phyloP scores from a whole-genome alignment of 2,888 invertebrate genomes.

The Lottia gigantea region DNA sequence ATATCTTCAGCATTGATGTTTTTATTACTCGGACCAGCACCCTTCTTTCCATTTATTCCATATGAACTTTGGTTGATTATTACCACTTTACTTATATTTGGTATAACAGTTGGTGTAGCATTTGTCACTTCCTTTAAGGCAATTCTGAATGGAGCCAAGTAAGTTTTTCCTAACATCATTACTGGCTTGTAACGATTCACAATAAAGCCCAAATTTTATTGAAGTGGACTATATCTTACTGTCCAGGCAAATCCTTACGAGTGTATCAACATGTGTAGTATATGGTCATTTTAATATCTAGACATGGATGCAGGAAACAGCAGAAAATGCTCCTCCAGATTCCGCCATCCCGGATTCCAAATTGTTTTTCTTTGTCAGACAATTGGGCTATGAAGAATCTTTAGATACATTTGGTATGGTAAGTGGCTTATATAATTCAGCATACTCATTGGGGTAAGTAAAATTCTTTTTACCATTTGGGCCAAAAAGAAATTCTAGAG shows the following conservation, averaged over 20 bases:
- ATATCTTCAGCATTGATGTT: constrained; percentile 21
- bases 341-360: too few species aligned
- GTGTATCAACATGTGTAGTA: too few species aligned
- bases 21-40: constrained; percentile 28
- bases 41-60: constrained; percentile 40
- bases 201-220: too few species aligned
- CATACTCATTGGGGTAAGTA: constrained; percentile 81
- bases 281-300: too few species aligned
- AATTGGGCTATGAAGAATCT: constrained; percentile 78
- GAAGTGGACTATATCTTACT: too few species aligned
- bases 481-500: too few species aligned
- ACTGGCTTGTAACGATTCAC: too few species aligned
- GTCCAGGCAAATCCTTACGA: too few species aligned
- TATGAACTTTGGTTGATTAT: constrained; percentile 41
- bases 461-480: too few species aligned
- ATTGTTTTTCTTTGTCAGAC: constrained; percentile 41
- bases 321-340: too few species aligned
- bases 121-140: constrained; percentile 45
- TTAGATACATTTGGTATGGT: constrained; percentile 89
- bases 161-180: constrained; percentile 28
- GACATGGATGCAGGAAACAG: too few species aligned
- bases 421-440: constrained; percentile 90
- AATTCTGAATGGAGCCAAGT: constrained; percentile 48
- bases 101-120: constrained; percentile 40
- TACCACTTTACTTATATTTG: constrained; percentile 39